A percentile compares a stretch with the other conserved stretches of the same genome.
Conservation (phyloP, 2,797 vertebrate genomes). For the Melanotaenia trifasciata region DNA sequence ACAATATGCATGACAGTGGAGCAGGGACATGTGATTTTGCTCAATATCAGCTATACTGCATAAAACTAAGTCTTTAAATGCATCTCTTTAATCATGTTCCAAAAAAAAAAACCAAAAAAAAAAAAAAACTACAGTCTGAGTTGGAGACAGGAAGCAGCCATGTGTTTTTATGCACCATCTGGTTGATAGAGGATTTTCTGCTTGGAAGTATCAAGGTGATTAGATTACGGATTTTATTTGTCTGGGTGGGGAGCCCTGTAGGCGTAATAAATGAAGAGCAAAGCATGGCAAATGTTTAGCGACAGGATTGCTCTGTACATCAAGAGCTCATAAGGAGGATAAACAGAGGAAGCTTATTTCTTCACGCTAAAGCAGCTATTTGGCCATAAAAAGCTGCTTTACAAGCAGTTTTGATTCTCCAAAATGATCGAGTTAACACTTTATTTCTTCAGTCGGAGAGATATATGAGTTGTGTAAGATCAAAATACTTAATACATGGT, state of each 20-base stretch:
- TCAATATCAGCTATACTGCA: not conserved
- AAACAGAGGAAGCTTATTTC: slow-evolving; percentile 9
- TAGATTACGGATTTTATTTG: slow-evolving; percentile 67
- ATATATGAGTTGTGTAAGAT: too few relatives aligned
- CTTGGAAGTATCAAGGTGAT: slow-evolving; percentile 34
- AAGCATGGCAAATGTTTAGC: slow-evolving; percentile 14
- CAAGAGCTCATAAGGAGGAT: not conserved
- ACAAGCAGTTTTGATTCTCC: not conserved
- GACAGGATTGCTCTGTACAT: not conserved
- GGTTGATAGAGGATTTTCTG: slow-evolving; percentile 44
- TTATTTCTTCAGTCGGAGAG: slow-evolving; percentile 5
- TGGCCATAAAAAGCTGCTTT: not conserved
- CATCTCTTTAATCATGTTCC: too few relatives aligned
- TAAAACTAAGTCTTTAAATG: not conserved
- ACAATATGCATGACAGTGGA: not conserved
- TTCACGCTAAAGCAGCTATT: slow-evolving; percentile 1
- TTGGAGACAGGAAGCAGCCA: slow-evolving; percentile 37
- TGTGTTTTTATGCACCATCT: slow-evolving; percentile 59
- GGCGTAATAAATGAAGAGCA: slow-evolving; percentile 49
- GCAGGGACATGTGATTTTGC: not conserved
- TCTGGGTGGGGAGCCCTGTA: slow-evolving; percentile 45
- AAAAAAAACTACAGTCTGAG: not conserved
- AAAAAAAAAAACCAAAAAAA: not conserved
- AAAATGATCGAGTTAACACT: slow-evolving; percentile 1
- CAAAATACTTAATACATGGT: too few relatives aligned